Evolutionary conservation across 37 sponge, comb jelly and placozoan genomes (phyloP).

Genomic region (Halisarca cf. caerulea): DNA sequence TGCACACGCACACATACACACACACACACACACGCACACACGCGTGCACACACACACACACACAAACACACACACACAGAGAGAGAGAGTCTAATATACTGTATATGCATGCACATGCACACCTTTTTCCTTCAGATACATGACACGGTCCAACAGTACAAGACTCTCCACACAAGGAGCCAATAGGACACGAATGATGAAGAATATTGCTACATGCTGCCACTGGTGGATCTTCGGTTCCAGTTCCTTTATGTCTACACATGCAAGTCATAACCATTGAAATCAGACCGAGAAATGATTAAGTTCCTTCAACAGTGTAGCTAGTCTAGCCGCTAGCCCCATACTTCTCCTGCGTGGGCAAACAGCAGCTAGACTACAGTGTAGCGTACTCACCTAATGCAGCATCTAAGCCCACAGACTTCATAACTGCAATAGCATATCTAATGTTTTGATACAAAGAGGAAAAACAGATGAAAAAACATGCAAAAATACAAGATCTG

Average conservation of each 20-base stretch:
- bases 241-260: constrained; percentile 41
- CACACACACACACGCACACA: too few species aligned
- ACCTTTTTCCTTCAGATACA: constrained; percentile 68
- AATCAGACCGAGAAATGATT: too few species aligned
- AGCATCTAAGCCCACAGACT: constrained; percentile 24
- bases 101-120: background rate
- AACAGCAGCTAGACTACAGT: too few species aligned
- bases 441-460: constrained; percentile 19
- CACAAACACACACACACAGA: too few species aligned
- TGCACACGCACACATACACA: too few species aligned
- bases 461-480: background rate
- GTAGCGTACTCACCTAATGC: constrained; percentile 30
- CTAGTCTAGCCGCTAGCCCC: too few species aligned
- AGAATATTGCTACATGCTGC: constrained; percentile 63
- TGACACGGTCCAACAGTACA: constrained; percentile 64
- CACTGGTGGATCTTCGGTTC: constrained; percentile 38
- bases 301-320: too few species aligned
- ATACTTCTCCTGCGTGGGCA: too few species aligned
- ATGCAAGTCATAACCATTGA: too few species aligned
- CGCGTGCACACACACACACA: too few species aligned
- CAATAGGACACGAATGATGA: constrained; percentile 61
- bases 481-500: background rate
- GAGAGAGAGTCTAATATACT: background rate
- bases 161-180: constrained; percentile 84
- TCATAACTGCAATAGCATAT: constrained; percentile 39